A percentile compares a stretch with the other conserved stretches of the same genome.
phyloP scores from a whole-genome alignment of 2,797 vertebrate species.

The Anomalospiza imberbis region DNA sequence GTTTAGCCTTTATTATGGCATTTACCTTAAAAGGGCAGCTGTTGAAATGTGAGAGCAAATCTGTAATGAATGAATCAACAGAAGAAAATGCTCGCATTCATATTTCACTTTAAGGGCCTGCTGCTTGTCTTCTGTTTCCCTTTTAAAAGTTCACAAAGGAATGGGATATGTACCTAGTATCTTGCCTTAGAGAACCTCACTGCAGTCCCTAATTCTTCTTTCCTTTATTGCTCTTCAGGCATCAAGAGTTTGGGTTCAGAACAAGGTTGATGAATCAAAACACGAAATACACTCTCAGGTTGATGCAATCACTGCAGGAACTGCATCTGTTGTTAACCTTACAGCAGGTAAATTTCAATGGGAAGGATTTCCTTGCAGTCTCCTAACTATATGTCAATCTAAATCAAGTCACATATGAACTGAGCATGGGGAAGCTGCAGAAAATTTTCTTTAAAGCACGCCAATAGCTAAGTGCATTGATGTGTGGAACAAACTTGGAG shows the following conservation, averaged over 20 bases:
- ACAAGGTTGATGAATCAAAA: slow-evolving; percentile 99
- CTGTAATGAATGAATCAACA: not conserved
- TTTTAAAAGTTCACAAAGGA: not conserved
- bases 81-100: not conserved
- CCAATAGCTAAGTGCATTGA: not conserved
- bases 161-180: not conserved
- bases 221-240: slow-evolving; percentile 80
- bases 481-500: not conserved
- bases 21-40: not conserved
- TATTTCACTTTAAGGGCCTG: not conserved
- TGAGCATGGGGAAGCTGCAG: not conserved
- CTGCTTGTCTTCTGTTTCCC: not conserved
- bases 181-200: not conserved
- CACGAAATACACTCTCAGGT: slow-evolving; percentile 99
- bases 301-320: slow-evolving; percentile 97
- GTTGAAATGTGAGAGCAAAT: not conserved
- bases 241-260: slow-evolving; percentile 98
- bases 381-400: not conserved
- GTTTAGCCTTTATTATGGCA: not conserved
- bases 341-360: slow-evolving; percentile 86
- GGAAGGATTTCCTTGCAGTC: not conserved
- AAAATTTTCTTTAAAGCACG: not conserved
- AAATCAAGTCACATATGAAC: not conserved
- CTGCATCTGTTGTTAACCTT: slow-evolving; percentile 98
- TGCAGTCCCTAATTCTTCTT: not conserved